Percentiles rank a stretch among this genome's conserved stretches.
phyloP scores from a whole-genome alignment of 2,797 vertebrate species.

The Urocyon cinereoargenteus region DNA sequence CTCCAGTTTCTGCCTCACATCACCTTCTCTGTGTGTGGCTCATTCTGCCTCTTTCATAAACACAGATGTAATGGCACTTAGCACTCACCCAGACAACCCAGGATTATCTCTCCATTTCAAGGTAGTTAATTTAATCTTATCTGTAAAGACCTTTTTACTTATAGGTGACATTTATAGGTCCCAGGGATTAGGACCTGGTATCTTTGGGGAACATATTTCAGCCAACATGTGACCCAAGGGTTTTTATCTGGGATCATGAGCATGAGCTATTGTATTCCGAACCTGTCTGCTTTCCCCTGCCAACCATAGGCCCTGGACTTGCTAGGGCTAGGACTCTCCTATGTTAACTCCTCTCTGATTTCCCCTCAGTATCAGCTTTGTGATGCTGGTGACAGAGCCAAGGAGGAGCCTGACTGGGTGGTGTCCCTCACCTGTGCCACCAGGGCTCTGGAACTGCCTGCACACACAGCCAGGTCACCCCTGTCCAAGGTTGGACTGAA shows the following conservation, averaged over 20 bases:
- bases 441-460: not conserved
- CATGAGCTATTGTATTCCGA: not conserved
- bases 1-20: not conserved
- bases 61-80: not conserved
- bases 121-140: not conserved
- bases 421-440: rapidly evolving
- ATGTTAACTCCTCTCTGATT: not conserved
- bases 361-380: not conserved
- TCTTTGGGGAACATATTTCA: not conserved
- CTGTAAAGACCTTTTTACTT: not conserved
- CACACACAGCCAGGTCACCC: not conserved
- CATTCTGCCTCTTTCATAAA: not conserved
- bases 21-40: not conserved
- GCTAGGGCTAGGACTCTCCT: not conserved
- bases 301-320: not conserved
- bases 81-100: not conserved
- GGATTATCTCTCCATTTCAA: not conserved
- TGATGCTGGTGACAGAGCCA: not conserved
- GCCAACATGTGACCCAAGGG: not conserved
- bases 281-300: not conserved
- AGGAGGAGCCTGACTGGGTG: not conserved
- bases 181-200: not conserved
- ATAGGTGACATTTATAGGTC: not conserved
- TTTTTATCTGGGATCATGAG: not conserved
- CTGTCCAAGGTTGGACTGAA: not conserved